phyloP scores from a whole-genome alignment of 2,113 vertebrate genomes.

The Mirza zaza region DNA sequence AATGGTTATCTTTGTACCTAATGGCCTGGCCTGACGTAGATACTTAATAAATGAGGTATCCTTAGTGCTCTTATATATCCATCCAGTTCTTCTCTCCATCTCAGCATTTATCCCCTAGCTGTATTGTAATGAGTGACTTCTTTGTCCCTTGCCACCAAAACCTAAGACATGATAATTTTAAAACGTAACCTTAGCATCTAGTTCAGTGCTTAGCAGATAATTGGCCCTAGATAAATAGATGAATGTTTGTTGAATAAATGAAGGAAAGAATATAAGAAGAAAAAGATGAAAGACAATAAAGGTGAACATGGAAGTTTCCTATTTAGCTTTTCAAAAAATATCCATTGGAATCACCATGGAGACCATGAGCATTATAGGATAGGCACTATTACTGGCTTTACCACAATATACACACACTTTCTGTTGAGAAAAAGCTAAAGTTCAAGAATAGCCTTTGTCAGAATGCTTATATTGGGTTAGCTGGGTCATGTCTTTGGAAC shows the following conservation, averaged over 20 bases:
- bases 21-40: not conserved
- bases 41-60: not conserved
- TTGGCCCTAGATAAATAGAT: not conserved
- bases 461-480: not conserved
- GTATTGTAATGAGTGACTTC: not conserved
- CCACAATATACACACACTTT: not conserved
- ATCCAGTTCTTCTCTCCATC: not conserved
- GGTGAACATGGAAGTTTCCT: not conserved
- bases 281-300: not conserved
- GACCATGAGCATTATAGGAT: not conserved
- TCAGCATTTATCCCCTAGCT: not conserved
- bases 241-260: not conserved
- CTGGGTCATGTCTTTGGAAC: not conserved
- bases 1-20: not conserved
- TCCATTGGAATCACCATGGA: not conserved
- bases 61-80: not conserved
- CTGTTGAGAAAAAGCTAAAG: not conserved
- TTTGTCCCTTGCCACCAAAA: not conserved
- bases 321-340: not conserved
- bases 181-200: not conserved
- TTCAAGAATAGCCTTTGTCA: not conserved
- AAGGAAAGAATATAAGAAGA: not conserved
- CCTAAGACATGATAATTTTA: not conserved
- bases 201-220: not conserved
- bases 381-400: not conserved